These are phyloP conservation scores for Gnatocerus cornutus DNA, from an alignment of 2,888 invertebrate species.

Conservation along the genomic window DNA sequence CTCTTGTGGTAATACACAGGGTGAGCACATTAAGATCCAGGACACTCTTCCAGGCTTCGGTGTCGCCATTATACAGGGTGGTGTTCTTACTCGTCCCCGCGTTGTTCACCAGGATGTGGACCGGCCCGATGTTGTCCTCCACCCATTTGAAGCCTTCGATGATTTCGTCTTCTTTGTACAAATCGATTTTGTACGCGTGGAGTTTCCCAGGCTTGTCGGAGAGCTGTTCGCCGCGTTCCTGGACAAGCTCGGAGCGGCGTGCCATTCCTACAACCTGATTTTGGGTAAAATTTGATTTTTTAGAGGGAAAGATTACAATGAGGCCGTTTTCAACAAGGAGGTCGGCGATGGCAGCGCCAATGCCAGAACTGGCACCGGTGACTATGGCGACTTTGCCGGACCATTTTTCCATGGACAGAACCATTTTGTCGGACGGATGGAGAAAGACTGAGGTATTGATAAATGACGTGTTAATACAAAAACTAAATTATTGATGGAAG, in stretches of 20 bases:
- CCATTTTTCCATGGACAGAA: slow-evolving; percentile 75
- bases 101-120: slow-evolving; percentile 68
- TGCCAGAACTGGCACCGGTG: slow-evolving; percentile 78
- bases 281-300: neutral
- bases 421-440: slow-evolving; percentile 47
- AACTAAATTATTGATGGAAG: too few relatives aligned
- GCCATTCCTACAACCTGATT: slow-evolving; percentile 59
- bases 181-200: slow-evolving; percentile 64
- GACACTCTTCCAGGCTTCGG: slow-evolving; percentile 54
- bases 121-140: slow-evolving; percentile 63
- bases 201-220: slow-evolving; percentile 61
- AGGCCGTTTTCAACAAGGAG: slow-evolving; percentile 72
- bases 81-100: slow-evolving; percentile 62
- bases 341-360: slow-evolving; percentile 73
- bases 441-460: neutral
- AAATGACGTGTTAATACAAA: too few relatives aligned
- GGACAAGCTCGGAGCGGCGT: slow-evolving; percentile 55
- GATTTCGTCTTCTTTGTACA: slow-evolving; percentile 65
- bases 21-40: slow-evolving; percentile 55
- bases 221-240: slow-evolving; percentile 52
- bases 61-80: slow-evolving; percentile 57
- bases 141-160: slow-evolving; percentile 64
- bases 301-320: slow-evolving; percentile 67
- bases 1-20: slow-evolving; percentile 55
- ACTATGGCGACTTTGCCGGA: slow-evolving; percentile 76